Conservation (phyloP, 2,113 vertebrate species). For the Scytalopus superciliaris region DNA sequence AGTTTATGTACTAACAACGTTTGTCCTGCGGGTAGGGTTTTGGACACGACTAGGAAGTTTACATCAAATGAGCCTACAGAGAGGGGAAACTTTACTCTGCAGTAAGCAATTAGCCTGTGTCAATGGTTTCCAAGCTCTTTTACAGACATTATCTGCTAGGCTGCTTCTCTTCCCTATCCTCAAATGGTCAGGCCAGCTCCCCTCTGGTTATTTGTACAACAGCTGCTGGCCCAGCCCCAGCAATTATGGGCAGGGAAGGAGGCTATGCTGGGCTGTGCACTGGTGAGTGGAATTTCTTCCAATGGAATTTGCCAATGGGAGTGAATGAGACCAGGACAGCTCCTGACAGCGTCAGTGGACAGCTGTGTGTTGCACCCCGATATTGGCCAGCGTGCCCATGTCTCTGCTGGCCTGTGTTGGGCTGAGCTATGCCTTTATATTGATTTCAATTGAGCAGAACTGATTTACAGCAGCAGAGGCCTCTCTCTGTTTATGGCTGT, state of each 20-base stretch:
- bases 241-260: not conserved
- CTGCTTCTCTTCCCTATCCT: slow-evolving; percentile 5
- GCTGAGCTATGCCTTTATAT: not conserved
- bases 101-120: slow-evolving; percentile 6
- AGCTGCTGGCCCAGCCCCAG: slow-evolving; percentile 19
- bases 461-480: not conserved
- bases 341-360: not conserved
- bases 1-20: not conserved
- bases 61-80: not conserved
- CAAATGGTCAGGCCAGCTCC: not conserved
- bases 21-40: not conserved
- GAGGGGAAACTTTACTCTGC: not conserved
- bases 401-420: not conserved
- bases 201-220: not conserved
- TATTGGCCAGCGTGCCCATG: accelerated
- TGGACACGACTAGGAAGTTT: not conserved
- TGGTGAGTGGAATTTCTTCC: not conserved
- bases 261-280: not conserved
- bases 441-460: not conserved
- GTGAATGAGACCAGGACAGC: not conserved
- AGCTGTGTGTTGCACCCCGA: not conserved
- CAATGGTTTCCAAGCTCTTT: slow-evolving; percentile 3
- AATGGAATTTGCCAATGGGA: not conserved
- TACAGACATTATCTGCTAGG: not conserved
- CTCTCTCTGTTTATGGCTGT: not conserved